Base-by-base conservation (phyloP, 2,797 vertebrate species). In the Spheniscus humboldti region DNA sequence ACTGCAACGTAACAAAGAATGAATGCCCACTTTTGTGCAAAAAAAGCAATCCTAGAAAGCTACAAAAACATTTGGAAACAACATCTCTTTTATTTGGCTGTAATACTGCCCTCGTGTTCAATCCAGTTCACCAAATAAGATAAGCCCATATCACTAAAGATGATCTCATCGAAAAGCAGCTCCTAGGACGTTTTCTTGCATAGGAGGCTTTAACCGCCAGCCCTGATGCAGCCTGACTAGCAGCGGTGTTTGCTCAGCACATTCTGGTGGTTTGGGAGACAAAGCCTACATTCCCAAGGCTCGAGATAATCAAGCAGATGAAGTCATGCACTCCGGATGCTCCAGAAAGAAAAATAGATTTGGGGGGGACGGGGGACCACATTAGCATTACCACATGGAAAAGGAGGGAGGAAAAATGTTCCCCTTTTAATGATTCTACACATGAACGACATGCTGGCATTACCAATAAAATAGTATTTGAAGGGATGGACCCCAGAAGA, bases 271-370 rank as follows among this genome's bases (percentile, higher is more conserved):
- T 94, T 89, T 91, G 18, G 11, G 86, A 90, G 95, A 90, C 59
- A 62, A 96, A 75, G 89, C 93, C 93, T 93, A 75, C 63, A 85
- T 96, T 96, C 86, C 90, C 77, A 72, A 85, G 83, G 71, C 75
- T 94, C 30, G 0, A 86, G 52, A 88, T 92, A 91, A 95, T 43
- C 80, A 92, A 94, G 92, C 60, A 92, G 92, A 97, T 94, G 93
- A 97, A 97, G 86, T 95, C 72, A 96, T 79, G 67, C 68, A 60
- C 66, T 59, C 80, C 35, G 25, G 92, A 75, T 76, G 71, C 73
- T 80, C 41, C 63, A 77, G 68, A 72, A 91, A 78, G 47, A 75
- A 57, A 78, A 92, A 72, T 2, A 37, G 37, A 57, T n/a, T 52
- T 8, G 13, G 6, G 28, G 28, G 31, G 28, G 25, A 45, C 4